These are phyloP conservation scores for Falcaria lacertinaria DNA, from an alignment of 2,888 invertebrate species.

Conservation along the genomic window DNA sequence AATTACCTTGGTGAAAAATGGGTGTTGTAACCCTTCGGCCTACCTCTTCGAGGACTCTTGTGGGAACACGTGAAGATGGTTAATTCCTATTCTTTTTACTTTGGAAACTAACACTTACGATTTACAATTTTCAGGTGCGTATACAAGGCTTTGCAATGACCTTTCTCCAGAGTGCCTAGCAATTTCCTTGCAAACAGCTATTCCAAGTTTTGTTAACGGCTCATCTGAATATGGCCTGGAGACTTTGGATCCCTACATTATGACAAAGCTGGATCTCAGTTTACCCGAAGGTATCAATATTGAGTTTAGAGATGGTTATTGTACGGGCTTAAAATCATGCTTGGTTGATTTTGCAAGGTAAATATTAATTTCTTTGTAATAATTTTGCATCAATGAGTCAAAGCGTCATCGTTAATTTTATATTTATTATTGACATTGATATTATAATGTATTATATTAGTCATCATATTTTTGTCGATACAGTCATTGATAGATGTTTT, in stretches of 20 bases:
- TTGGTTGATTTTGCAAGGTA: slow-evolving; percentile 45
- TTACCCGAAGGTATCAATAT: slow-evolving; percentile 41
- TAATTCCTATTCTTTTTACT: too few relatives aligned
- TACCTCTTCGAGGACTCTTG: too few relatives aligned
- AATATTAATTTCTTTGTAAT: slow-evolving; percentile 1
- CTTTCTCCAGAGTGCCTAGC: slow-evolving; percentile 36
- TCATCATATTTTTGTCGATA: too few relatives aligned
- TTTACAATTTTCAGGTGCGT: slow-evolving; percentile 21
- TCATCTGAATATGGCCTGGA: slow-evolving; percentile 37
- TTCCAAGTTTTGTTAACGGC: slow-evolving; percentile 38
- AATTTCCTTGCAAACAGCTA: slow-evolving; percentile 29
- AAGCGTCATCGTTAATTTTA: too few relatives aligned
- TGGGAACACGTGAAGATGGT: too few relatives aligned
- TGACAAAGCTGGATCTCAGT: slow-evolving; percentile 35
- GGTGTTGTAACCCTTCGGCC: too few relatives aligned
- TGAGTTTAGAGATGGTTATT: slow-evolving; percentile 33
- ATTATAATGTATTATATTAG: neutral
- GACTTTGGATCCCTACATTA: slow-evolving; percentile 40
- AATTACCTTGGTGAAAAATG: too few relatives aligned
- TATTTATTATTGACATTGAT: neutral
- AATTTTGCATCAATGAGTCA: too few relatives aligned
- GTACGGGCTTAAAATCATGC: slow-evolving; percentile 44
- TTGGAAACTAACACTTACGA: neutral
- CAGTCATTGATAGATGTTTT: neutral
- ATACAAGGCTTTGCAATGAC: slow-evolving; percentile 32